Evolutionary conservation across 2,797 vertebrate species (phyloP).

Genomic region (Muraenolepis orangiensis): DNA sequence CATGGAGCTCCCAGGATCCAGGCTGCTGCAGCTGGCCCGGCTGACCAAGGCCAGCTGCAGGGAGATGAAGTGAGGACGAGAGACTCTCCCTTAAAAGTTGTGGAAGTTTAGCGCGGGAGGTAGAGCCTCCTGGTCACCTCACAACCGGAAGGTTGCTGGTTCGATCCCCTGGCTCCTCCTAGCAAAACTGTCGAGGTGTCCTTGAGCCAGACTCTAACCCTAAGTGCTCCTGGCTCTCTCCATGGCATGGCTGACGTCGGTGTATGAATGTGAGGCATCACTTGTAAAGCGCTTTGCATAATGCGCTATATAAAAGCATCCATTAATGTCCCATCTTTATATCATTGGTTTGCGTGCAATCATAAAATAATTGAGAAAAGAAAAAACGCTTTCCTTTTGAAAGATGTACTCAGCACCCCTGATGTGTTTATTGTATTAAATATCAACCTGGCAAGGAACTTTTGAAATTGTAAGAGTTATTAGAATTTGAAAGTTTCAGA

Average conservation of each 20-base stretch:
- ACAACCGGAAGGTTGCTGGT: no score
- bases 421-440: conserved; percentile 3
- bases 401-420: neutral
- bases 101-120: no score
- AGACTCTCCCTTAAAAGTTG: no score
- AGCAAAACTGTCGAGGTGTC: no score
- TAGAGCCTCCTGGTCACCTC: no score
- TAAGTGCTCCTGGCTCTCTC: no score
- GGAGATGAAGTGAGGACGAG: neutral
- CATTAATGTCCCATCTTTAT: neutral
- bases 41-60: neutral
- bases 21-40: neutral
- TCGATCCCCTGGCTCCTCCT: no score
- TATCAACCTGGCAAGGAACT: conserved; percentile 1
- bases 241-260: no score
- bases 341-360: neutral
- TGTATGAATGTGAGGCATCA: no score
- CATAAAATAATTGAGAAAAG: neutral
- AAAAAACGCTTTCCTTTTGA: neutral
- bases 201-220: no score
- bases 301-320: no score
- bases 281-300: no score
- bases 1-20: neutral
- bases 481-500: neutral
- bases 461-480: conserved; percentile 23